These are phyloP conservation scores for Akabosia matsudoensis DNA, from an alignment of 1,140 invertebrate genomes.

Conservation along the genomic window DNA sequence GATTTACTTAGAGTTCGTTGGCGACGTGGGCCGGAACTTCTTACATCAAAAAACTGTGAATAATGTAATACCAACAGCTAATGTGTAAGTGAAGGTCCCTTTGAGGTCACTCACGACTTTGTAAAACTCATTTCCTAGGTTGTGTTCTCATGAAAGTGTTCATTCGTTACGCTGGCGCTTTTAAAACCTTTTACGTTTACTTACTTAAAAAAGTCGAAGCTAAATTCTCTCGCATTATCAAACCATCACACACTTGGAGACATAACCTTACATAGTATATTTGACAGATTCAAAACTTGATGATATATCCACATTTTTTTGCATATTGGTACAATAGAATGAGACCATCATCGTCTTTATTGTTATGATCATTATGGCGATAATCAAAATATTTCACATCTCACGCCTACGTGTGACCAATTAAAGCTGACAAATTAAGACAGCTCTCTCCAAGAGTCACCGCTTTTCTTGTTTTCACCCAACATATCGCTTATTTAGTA, in stretches of 20 bases:
- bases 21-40: background rate
- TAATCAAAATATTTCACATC: conserved; percentile 11
- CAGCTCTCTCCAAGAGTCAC: conserved; percentile 1
- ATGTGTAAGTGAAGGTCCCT: conserved; percentile 21
- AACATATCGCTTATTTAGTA: background rate
- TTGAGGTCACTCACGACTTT: conserved; percentile 17
- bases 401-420: conserved; percentile 10
- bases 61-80: too few relatives aligned
- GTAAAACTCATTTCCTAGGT: background rate
- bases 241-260: too few relatives aligned
- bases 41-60: too few relatives aligned
- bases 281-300: too few relatives aligned
- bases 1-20: background rate
- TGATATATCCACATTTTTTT: too few relatives aligned
- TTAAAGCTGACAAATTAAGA: conserved; percentile 24
- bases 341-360: background rate
- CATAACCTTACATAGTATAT: too few relatives aligned
- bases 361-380: background rate
- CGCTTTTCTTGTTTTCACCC: background rate
- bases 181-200: background rate
- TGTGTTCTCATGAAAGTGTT: background rate
- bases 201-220: too few relatives aligned
- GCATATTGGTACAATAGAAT: background rate
- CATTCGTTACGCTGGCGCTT: background rate
- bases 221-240: too few relatives aligned